Base-by-base conservation (phyloP, 2,888 invertebrate species). In the Cephus runcator region DNA sequence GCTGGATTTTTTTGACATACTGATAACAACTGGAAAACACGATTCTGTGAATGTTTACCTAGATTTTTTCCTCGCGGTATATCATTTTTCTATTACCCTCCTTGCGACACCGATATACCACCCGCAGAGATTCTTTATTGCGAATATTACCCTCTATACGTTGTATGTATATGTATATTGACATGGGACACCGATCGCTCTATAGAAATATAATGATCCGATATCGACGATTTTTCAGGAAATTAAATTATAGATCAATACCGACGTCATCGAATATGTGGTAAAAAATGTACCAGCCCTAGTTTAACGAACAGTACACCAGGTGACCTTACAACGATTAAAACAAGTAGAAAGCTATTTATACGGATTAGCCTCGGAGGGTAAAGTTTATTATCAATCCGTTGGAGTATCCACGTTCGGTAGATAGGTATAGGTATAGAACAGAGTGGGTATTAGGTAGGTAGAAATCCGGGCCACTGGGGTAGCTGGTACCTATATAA, bases 381-480 rank as follows among this genome's bases (percentile, higher is more conserved):
- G 85, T 85, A 81, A 84, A 85, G 86, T 87, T 87, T 87, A 87
- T 87, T 85, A 87, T 88, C 88, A 86, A 87, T 87, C 84, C 85
- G 76, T 68, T 71, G 73, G 75, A 78, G 79, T 83, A 86, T 87
- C 84, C 84, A 86, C 71, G 34, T 56, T 56, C 23, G 56, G 23
- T 23, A 56, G 2, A 23, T 9, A 23, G 56, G 0, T 56, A 56
- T 56, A 56, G 56, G 9, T 56, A 56, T 56, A 56, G 23, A 23
- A 23, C 9, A 23, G 23, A 9, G 6, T 56, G 9, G 56, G 56
- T 56, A 56, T 23, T 56, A 56, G 56, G 23, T 23, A 56, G 56
- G 56, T 56, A 23, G 23, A 56, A 56, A 56, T 56, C 23, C 23
- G 56, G 56, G 56, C 56, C 56, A 56, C 56, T 56, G 56, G 56